phyloP scores from a whole-genome alignment of 2,797 vertebrate species.

The Apogon talboti region DNA sequence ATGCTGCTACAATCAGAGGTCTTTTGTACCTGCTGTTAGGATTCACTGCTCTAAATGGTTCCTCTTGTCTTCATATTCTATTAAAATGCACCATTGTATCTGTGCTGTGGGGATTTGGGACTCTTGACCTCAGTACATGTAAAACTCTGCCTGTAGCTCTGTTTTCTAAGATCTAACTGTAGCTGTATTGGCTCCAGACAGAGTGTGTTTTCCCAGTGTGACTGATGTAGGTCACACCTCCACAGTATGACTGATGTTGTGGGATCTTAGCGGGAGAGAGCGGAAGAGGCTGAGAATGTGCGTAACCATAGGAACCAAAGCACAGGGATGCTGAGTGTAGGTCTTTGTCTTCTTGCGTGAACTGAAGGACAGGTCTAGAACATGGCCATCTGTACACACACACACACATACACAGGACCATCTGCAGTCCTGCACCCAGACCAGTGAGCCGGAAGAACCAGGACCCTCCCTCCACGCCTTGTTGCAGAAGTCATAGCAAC shows the following conservation, averaged over 20 bases:
- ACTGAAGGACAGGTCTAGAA: constrained; percentile 60
- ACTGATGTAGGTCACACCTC: constrained; percentile 76
- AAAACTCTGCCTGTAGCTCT: constrained; percentile 36
- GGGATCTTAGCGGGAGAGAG: constrained; percentile 50
- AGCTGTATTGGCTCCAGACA: constrained; percentile 34
- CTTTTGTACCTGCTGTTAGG: background rate
- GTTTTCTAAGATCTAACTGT: constrained; percentile 43
- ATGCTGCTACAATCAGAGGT: background rate
- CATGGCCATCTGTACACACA: constrained; percentile 56
- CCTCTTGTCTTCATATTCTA: constrained; percentile 1
- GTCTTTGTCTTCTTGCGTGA: constrained; percentile 69
- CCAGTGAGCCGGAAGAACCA: constrained; percentile 69
- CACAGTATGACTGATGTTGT: constrained; percentile 52
- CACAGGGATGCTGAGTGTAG: constrained; percentile 63
- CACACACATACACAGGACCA: constrained; percentile 56
- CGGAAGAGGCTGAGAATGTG: constrained; percentile 27
- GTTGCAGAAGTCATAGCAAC: constrained; percentile 70
- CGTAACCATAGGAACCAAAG: constrained; percentile 74
- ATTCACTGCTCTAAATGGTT: constrained; percentile 1
- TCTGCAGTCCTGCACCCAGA: constrained; percentile 74
- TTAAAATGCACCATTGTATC: background rate
- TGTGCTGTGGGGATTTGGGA: constrained; percentile 21
- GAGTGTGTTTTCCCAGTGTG: constrained; percentile 26
- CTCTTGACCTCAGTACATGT: constrained; percentile 29
- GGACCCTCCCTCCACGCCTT: constrained; percentile 65